Percentiles rank a stretch among this genome's conserved stretches.
Conservation (phyloP, 1,140 invertebrate species). For the Drosophila biarmipes region DNA sequence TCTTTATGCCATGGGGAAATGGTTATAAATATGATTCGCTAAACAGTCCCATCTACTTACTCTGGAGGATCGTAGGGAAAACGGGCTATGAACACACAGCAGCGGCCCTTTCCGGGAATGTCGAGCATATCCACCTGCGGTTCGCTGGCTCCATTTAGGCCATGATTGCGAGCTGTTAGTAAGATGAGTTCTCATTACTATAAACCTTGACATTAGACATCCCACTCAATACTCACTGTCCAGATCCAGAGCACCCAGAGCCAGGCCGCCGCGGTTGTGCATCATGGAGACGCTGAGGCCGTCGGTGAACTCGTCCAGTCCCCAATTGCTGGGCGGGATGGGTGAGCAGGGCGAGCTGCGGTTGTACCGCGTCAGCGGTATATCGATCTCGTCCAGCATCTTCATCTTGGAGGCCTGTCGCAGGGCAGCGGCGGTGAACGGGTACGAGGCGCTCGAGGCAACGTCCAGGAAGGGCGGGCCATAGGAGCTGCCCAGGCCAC, state of each 20-base stretch:
- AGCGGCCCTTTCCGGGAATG: conserved; percentile 95
- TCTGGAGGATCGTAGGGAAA: conserved; percentile 97
- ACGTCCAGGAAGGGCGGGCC: conserved; percentile 76
- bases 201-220: neutral
- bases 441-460: conserved; percentile 85
- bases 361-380: conserved; percentile 87
- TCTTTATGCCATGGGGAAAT: conserved; percentile 1
- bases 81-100: conserved; percentile 96
- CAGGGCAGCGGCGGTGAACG: conserved; percentile 87
- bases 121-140: conserved; percentile 95
- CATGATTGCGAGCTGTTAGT: conserved; percentile 67
- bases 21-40: neutral
- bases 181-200: neutral
- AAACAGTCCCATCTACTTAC: conserved; percentile 79
- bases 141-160: conserved; percentile 78
- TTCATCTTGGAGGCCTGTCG: conserved; percentile 87
- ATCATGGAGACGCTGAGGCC: conserved; percentile 86
- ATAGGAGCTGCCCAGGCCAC: conserved; percentile 69
- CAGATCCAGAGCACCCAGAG: conserved; percentile 85
- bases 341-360: conserved; percentile 88
- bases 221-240: conserved; percentile 85
- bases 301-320: conserved; percentile 88
- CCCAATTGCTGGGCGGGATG: conserved; percentile 86
- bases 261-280: conserved; percentile 86
- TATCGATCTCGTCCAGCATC: conserved; percentile 88